Percentiles rank a stretch among this genome's conserved stretches.
Conservation (phyloP, 1,140 invertebrate species). For the Apolygus lucorum region DNA sequence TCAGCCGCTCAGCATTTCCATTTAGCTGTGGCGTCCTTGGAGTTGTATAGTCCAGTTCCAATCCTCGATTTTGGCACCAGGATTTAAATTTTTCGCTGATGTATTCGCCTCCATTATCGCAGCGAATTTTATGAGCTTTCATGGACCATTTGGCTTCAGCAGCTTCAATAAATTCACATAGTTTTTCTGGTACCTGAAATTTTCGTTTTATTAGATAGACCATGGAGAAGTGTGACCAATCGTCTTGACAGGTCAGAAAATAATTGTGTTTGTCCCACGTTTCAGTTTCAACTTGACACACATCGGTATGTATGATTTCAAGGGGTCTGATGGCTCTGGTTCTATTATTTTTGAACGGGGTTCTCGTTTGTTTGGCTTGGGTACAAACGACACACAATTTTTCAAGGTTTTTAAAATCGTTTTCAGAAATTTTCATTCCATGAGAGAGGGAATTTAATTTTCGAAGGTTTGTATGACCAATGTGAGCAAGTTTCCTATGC, state of each 20-base stretch:
- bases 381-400: too few species aligned
- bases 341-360: slow-evolving; percentile 5
- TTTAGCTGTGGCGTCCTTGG: slow-evolving; percentile 39
- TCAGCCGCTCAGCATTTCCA: slow-evolving; percentile 38
- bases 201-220: slow-evolving; percentile 38
- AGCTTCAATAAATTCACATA: slow-evolving; percentile 33
- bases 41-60: slow-evolving; percentile 31
- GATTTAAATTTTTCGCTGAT: slow-evolving; percentile 30
- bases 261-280: slow-evolving; percentile 32
- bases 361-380: neutral
- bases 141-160: slow-evolving; percentile 30
- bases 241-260: slow-evolving; percentile 39
- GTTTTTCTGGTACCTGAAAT: slow-evolving; percentile 34
- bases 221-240: slow-evolving; percentile 37
- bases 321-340: neutral
- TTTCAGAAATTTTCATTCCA: slow-evolving; percentile 4
- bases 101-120: slow-evolving; percentile 37
- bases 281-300: slow-evolving; percentile 12
- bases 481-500: slow-evolving; percentile 22
- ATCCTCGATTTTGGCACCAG: slow-evolving; percentile 33
- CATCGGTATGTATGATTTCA: slow-evolving; percentile 20
- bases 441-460: neutral
- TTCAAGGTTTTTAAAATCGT: too few species aligned
- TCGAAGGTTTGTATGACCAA: slow-evolving; percentile 15
- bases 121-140: slow-evolving; percentile 31